Conservation (phyloP, 2,797 vertebrate genomes). For the Sebastes oblongus region DNA sequence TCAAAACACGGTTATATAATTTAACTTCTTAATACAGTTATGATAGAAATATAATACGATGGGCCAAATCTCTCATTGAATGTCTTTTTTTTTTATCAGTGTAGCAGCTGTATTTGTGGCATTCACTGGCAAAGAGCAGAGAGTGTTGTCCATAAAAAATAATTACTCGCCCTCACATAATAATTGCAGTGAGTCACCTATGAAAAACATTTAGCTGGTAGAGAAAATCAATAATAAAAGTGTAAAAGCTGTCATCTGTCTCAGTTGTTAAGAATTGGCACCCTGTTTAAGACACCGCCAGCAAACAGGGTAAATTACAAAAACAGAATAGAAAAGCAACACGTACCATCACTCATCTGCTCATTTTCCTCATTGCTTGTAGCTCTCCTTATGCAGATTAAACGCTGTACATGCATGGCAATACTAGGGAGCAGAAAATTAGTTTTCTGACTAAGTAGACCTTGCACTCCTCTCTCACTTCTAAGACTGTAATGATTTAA, state of each 20-base stretch:
- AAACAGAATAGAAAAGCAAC: conserved; percentile 15
- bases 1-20: neutral
- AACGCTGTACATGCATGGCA: conserved; percentile 20
- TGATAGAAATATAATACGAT: neutral
- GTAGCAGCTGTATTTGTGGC: neutral
- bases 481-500: conserved; percentile 35
- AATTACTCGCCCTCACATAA: neutral
- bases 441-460: conserved; percentile 25
- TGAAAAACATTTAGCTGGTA: neutral
- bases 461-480: conserved; percentile 13
- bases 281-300: neutral
- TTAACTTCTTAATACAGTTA: neutral
- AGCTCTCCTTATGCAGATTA: conserved; percentile 29
- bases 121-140: neutral
- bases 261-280: neutral
- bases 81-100: neutral
- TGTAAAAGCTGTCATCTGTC: neutral
- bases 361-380: conserved; percentile 15
- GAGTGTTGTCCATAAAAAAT: neutral
- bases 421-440: conserved; percentile 16
- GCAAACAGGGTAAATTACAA: conserved; percentile 8
- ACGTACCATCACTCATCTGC: neutral
- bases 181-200: neutral
- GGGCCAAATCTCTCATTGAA: neutral
- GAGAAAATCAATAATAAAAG: neutral